phyloP scores from a whole-genome alignment of 2,888 invertebrate genomes.

The Ypsolopha scabrella region DNA sequence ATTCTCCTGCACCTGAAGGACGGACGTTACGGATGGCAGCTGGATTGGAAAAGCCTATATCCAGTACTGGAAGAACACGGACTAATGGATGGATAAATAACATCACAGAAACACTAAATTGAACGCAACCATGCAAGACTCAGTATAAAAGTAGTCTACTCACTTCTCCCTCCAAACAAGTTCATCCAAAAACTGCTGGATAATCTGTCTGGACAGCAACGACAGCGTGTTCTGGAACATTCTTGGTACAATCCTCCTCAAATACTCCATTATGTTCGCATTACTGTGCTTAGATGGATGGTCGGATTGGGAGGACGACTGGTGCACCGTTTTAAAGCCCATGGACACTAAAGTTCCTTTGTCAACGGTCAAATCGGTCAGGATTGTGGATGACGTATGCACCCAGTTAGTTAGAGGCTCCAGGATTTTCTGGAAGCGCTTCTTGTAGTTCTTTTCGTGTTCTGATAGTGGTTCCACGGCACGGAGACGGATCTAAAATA shows the following conservation, averaged over 20 bases:
- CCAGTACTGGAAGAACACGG: too few relatives aligned
- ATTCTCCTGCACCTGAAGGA: too few relatives aligned
- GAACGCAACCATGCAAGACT: too few relatives aligned
- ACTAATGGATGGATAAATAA: too few relatives aligned
- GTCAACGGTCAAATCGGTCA: slow-evolving; percentile 88
- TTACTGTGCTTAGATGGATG: slow-evolving; percentile 72
- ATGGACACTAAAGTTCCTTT: slow-evolving; percentile 78
- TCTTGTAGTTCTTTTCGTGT: slow-evolving; percentile 82
- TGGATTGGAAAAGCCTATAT: too few relatives aligned
- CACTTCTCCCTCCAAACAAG: slow-evolving; percentile 85
- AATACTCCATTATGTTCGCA: slow-evolving; percentile 87
- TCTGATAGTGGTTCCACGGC: slow-evolving; percentile 87
- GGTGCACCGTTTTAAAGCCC: slow-evolving; percentile 83
- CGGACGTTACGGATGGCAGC: too few relatives aligned
- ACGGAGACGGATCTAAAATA: slow-evolving; percentile 74
- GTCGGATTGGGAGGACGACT: slow-evolving; percentile 65
- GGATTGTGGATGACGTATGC: slow-evolving; percentile 78
- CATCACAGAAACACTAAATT: too few relatives aligned
- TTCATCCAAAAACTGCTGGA: slow-evolving; percentile 92
- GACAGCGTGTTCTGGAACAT: slow-evolving; percentile 93
- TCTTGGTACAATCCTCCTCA: slow-evolving; percentile 85
- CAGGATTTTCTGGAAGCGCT: slow-evolving; percentile 84
- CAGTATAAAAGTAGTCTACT: slow-evolving; percentile 9
- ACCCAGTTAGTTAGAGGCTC: slow-evolving; percentile 86
- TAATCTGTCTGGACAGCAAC: slow-evolving; percentile 83